A percentile compares a stretch with the other conserved stretches of the same genome.
Evolutionary conservation across 2,113 vertebrate species (phyloP).

Genomic region (Rhabdomys dilectus): DNA sequence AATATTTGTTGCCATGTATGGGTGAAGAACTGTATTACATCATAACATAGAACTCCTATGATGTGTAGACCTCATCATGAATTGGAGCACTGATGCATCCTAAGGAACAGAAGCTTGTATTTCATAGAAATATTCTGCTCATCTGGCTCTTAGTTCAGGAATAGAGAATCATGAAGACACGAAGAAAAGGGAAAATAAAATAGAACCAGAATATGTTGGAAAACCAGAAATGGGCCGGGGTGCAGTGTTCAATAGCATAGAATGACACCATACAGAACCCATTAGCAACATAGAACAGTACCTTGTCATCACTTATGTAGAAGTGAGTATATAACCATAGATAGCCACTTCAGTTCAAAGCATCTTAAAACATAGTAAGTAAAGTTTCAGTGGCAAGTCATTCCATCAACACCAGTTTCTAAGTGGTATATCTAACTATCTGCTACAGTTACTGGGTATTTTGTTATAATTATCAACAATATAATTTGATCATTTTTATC

Average conservation of each 20-base stretch:
- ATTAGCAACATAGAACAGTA: background rate
- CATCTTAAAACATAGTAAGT: background rate
- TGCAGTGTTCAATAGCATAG: background rate
- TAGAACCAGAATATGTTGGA: background rate
- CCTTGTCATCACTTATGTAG: background rate
- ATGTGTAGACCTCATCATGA: background rate
- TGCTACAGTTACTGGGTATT: background rate
- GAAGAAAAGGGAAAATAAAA: background rate
- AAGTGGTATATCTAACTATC: background rate
- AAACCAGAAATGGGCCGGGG: background rate
- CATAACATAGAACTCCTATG: background rate
- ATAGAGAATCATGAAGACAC: background rate
- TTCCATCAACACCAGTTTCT: background rate
- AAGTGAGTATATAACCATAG: background rate
- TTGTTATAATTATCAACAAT: background rate
- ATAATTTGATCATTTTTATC: background rate
- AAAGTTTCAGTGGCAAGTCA: background rate
- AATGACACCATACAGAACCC: too few species aligned
- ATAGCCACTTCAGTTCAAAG: background rate
- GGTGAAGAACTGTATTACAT: background rate
- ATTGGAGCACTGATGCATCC: background rate
- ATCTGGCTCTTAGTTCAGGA: background rate
- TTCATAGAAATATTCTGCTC: background rate
- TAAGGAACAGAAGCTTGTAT: background rate
- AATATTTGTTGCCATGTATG: background rate